Evolutionary conservation across 2,888 invertebrate genomes (phyloP).

Genomic region (Lochmaea crataegi): DNA sequence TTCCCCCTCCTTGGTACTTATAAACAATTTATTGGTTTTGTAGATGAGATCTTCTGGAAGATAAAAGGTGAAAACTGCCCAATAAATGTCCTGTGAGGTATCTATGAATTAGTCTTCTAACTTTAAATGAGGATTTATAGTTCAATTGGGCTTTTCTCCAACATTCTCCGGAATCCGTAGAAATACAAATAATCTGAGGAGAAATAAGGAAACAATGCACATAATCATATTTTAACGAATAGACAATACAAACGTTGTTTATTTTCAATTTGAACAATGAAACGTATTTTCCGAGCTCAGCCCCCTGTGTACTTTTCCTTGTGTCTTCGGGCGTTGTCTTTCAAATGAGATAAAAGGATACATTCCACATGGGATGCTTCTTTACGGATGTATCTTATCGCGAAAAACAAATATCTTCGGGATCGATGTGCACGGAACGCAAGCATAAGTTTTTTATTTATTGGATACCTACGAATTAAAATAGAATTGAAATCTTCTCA

Average conservation of each 20-base stretch:
- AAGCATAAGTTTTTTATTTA: not conserved
- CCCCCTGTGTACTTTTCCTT: conserved; percentile 48
- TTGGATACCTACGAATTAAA: not conserved
- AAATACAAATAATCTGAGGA: not conserved
- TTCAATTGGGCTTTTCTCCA: too few relatives aligned
- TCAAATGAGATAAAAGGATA: conserved; percentile 40
- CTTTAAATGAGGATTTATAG: too few relatives aligned
- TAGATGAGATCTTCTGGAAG: too few relatives aligned
- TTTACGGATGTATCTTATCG: conserved; percentile 13
- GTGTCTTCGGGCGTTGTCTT: conserved; percentile 40
- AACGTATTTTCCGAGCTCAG: conserved; percentile 53
- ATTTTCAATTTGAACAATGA: conserved; percentile 58
- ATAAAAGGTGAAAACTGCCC: too few relatives aligned
- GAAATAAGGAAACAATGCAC: conserved; percentile 29
- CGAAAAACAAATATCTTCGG: not conserved
- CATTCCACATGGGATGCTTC: conserved; percentile 37
- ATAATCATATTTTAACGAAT: conserved; percentile 46
- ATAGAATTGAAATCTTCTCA: too few relatives aligned
- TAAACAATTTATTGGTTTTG: too few relatives aligned
- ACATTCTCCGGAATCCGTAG: too few relatives aligned
- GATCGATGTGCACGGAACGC: not conserved
- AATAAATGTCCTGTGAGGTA: too few relatives aligned
- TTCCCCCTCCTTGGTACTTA: too few relatives aligned
- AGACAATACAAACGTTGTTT: conserved; percentile 52
- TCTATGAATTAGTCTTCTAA: too few relatives aligned